Conservation (phyloP, 2,113 vertebrate genomes). For the Sander lucioperca region DNA sequence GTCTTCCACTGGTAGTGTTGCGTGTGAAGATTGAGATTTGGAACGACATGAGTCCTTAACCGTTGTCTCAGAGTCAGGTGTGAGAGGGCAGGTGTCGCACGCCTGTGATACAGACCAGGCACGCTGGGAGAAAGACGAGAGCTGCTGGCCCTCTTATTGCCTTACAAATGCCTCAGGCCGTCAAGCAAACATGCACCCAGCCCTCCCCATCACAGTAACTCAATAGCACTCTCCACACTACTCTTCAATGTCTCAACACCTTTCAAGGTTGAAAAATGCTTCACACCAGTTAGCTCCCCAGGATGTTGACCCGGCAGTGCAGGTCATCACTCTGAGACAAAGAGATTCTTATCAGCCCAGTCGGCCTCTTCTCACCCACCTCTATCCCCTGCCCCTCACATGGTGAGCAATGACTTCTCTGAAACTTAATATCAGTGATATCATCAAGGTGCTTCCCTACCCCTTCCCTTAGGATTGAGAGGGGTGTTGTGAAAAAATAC, state of each 20-base stretch:
- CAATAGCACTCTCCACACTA: conserved; percentile 70
- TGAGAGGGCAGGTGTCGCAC: conserved; percentile 65
- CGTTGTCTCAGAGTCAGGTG: conserved; percentile 47
- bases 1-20: background rate
- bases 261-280: conserved; percentile 77
- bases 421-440: conserved; percentile 85
- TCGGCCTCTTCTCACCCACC: conserved; percentile 46
- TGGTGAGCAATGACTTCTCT: conserved; percentile 76
- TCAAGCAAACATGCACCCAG: conserved; percentile 66
- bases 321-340: conserved; percentile 82
- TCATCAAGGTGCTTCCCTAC: conserved; percentile 80
- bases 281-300: conserved; percentile 70
- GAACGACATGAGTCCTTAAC: conserved; percentile 41
- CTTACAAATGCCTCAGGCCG: conserved; percentile 64
- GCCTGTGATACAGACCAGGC: conserved; percentile 47
- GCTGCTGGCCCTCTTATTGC: conserved; percentile 51
- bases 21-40: conserved; percentile 49
- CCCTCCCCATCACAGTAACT: conserved; percentile 68
- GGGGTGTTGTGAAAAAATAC: conserved; percentile 72
- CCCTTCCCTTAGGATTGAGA: conserved; percentile 57
- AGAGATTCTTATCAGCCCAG: conserved; percentile 81
- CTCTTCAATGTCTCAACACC: conserved; percentile 80
- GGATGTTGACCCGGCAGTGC: conserved; percentile 79
- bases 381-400: conserved; percentile 51
- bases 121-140: conserved; percentile 49